These are phyloP conservation scores for Cyclina sinensis DNA, from an alignment of 1,140 invertebrate species.

Conservation along the genomic window DNA sequence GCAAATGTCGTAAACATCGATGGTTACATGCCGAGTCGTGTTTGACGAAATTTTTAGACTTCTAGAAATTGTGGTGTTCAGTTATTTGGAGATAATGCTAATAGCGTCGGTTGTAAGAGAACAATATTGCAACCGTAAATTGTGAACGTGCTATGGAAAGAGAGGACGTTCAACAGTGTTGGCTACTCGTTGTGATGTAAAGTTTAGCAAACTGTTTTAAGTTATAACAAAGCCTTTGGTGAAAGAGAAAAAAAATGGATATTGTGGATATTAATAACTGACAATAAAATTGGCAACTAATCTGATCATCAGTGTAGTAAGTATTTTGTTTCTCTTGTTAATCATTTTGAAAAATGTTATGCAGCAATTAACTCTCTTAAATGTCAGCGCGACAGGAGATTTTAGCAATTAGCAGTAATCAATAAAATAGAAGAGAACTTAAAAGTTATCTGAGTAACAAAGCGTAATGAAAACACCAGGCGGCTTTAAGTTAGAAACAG, in stretches of 20 bases:
- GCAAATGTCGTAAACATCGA: background rate
- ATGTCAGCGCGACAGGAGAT: background rate
- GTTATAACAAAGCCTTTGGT: background rate
- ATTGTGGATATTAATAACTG: background rate
- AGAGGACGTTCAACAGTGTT: background rate
- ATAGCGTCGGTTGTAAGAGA: background rate
- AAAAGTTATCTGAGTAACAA: background rate
- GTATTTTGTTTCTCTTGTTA: background rate
- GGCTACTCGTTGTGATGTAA: background rate
- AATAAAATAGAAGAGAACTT: background rate
- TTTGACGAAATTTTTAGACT: conserved; percentile 11
- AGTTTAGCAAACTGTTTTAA: background rate
- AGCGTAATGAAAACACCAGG: background rate
- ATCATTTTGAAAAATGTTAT: background rate
- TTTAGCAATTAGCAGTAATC: background rate
- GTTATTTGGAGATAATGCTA: conserved; percentile 1
- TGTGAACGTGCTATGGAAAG: background rate
- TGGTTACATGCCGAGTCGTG: background rate
- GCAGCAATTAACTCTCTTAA: background rate
- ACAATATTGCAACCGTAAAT: conserved; percentile 2
- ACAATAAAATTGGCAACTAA: background rate
- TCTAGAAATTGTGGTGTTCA: background rate
- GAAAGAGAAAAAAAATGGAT: background rate
- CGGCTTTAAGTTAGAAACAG: background rate
- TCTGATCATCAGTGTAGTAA: background rate